Percentiles rank a stretch among this genome's conserved stretches.
These are phyloP conservation scores for Glossosoma conforme DNA, from an alignment of 1,140 invertebrate species.

Conservation along the genomic window DNA sequence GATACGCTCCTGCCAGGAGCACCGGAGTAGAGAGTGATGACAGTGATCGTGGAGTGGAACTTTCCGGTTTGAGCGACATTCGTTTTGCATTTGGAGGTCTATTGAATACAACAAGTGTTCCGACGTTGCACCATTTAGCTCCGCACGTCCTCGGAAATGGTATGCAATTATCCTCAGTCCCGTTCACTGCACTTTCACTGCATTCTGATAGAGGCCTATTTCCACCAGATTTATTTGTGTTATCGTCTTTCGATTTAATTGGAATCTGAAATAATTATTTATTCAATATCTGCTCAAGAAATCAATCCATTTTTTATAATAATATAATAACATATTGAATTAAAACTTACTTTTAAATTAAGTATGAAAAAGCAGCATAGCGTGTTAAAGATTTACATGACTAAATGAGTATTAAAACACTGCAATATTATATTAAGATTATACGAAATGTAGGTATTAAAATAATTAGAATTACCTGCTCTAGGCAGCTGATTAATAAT, in stretches of 20 bases:
- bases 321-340: background rate
- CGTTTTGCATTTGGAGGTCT: slow-evolving; percentile 70
- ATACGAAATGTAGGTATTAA: background rate
- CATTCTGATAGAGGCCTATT: slow-evolving; percentile 39
- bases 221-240: slow-evolving; percentile 45
- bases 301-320: slow-evolving; percentile 3
- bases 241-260: slow-evolving; percentile 46
- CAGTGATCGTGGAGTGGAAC: slow-evolving; percentile 61
- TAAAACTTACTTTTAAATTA: no score
- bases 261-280: slow-evolving; percentile 40
- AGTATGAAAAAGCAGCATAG: no score
- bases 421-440: background rate
- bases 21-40: slow-evolving; percentile 44
- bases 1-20: slow-evolving; percentile 38
- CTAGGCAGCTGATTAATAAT: slow-evolving; percentile 43
- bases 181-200: slow-evolving; percentile 53
- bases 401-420: background rate
- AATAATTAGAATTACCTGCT: slow-evolving; percentile 38
- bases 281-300: no score
- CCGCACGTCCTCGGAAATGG: slow-evolving; percentile 92
- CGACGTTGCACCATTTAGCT: slow-evolving; percentile 85
- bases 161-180: slow-evolving; percentile 71
- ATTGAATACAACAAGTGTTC: slow-evolving; percentile 80
- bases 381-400: no score
- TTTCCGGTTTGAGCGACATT: slow-evolving; percentile 61